phyloP scores from a whole-genome alignment of 2,888 invertebrate species.

The Helicoverpa assulta region DNA sequence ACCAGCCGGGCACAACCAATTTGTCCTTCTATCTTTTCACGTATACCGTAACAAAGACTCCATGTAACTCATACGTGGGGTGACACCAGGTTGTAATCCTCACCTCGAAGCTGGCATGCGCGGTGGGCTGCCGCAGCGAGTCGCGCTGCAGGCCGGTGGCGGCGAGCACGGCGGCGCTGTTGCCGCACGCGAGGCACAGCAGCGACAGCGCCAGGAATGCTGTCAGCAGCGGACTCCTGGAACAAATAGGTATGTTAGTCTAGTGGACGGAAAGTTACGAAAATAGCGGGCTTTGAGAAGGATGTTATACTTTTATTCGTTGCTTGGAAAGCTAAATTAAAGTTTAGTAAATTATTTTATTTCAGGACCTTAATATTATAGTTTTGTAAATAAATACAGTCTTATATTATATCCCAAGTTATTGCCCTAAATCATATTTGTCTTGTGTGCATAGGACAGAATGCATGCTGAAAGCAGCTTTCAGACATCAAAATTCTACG shows the following conservation, averaged over 20 bases:
- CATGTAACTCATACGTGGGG: no score
- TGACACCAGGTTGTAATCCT: no score
- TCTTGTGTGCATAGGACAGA: no score
- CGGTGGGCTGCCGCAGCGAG: constrained; percentile 75
- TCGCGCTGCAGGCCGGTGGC: constrained; percentile 92
- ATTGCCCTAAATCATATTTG: no score
- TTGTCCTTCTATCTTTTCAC: no score
- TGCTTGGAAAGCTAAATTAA: no score
- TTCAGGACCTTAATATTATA: no score
- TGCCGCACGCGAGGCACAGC: constrained; percentile 90
- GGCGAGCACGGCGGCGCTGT: constrained; percentile 91
- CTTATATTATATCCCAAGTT: no score
- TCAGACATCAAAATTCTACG: not conserved
- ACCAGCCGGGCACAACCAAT: not conserved
- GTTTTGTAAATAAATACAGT: no score
- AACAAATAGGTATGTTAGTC: constrained; percentile 38
- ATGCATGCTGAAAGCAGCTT: not conserved
- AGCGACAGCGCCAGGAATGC: constrained; percentile 92
- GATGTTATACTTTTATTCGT: no score
- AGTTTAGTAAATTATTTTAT: no score
- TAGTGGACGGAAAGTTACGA: not conserved
- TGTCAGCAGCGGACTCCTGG: constrained; percentile 86
- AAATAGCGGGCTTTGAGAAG: not conserved
- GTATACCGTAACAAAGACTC: no score
- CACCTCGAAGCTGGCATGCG: constrained; percentile 79